Conservation (phyloP, 1,140 invertebrate species). For the Lepidurus packardi region DNA sequence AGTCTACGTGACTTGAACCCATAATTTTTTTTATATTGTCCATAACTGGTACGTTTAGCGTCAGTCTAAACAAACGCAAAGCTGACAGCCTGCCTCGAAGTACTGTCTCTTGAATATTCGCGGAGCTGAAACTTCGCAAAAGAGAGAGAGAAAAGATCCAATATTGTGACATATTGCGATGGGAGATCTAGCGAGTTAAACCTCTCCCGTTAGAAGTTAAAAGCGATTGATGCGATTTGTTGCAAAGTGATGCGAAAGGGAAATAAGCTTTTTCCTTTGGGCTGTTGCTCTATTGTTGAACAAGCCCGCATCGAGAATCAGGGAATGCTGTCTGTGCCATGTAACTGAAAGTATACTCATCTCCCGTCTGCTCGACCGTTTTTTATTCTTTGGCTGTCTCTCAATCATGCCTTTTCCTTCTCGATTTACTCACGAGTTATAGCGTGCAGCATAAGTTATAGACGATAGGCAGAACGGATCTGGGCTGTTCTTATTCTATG, state of each 20-base stretch:
- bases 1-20: too few species aligned
- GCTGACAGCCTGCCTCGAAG: too few species aligned
- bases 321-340: background rate
- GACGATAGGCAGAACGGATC: conserved; percentile 18
- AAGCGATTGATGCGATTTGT: background rate
- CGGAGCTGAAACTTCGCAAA: too few species aligned
- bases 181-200: background rate
- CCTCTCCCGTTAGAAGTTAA: background rate
- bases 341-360: background rate
- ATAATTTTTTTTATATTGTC: too few species aligned
- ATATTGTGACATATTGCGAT: conserved; percentile 1
- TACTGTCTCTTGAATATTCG: too few species aligned
- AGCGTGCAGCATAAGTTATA: background rate
- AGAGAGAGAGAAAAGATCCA: too few species aligned
- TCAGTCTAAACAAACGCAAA: too few species aligned
- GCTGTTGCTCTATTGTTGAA: background rate
- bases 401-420: background rate
- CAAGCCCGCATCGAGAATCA: background rate
- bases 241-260: background rate
- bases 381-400: background rate
- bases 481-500: background rate
- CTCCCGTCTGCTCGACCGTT: background rate
- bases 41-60: too few species aligned
- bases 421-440: background rate
- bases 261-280: background rate